Conservation (phyloP, 2,888 invertebrate genomes). For the Agonopterix alstromeriana region DNA sequence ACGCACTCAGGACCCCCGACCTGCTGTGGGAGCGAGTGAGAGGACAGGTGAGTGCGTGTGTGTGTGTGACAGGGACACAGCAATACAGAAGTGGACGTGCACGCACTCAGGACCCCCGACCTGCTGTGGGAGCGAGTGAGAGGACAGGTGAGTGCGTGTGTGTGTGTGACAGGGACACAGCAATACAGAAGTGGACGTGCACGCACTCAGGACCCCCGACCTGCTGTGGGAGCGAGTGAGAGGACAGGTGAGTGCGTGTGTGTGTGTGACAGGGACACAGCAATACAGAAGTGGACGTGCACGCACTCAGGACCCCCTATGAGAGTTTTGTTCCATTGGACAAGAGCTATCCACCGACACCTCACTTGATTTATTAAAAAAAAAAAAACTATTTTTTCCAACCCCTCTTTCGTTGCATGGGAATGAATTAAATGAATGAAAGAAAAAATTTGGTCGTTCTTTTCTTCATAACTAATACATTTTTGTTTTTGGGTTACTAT, state of each 20-base stretch:
- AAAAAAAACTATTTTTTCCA: too few species aligned
- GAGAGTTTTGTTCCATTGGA: too few species aligned
- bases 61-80: background rate
- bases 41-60: background rate
- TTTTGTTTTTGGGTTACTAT: too few species aligned
- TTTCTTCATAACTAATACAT: too few species aligned
- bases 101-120: constrained; percentile 88
- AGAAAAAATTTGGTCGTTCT: too few species aligned
- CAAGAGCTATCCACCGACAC: too few species aligned
- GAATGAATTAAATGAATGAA: too few species aligned
- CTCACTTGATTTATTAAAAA: too few species aligned
- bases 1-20: constrained; percentile 85
- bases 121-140: constrained; percentile 98
- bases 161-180: constrained; percentile 81
- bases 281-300: too few species aligned
- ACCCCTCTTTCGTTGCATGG: too few species aligned
- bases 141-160: constrained; percentile 79
- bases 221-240: constrained; percentile 98
- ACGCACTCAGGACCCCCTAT: constrained; percentile 92
- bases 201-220: constrained; percentile 93
- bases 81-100: too few species aligned
- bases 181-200: too few species aligned
- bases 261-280: constrained; percentile 81
- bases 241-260: constrained; percentile 79
- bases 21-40: background rate